Conservation (phyloP, 2,113 vertebrate genomes). For the Callaeas wilsoni region DNA sequence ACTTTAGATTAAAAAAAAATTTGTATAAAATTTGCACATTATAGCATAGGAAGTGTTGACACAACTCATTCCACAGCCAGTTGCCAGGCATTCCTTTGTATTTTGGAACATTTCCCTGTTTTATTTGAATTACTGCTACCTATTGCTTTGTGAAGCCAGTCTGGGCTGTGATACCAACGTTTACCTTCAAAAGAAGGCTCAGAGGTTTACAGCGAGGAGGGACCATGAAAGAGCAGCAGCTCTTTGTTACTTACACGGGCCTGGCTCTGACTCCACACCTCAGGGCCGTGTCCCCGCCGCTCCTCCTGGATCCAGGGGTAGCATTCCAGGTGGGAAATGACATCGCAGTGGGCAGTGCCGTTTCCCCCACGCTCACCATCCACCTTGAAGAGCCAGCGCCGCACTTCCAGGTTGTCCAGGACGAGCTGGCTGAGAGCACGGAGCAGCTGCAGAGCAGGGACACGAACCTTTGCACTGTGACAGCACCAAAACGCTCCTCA, state of each 20-base stretch:
- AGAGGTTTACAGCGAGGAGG: background rate
- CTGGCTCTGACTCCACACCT: conserved; percentile 70
- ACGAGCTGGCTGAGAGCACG: conserved; percentile 75
- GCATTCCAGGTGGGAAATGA: conserved; percentile 69
- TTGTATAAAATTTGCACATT: background rate
- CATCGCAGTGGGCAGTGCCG: conserved; percentile 83
- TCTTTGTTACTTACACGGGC: conserved; percentile 73
- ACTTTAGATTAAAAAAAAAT: background rate
- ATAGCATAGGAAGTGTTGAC: background rate
- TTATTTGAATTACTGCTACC: background rate
- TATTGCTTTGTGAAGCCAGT: background rate
- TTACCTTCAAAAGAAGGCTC: background rate
- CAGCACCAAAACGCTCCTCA: no score
- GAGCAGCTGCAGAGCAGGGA: conserved; percentile 70
- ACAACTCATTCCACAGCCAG: background rate
- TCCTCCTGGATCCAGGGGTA: conserved; percentile 70
- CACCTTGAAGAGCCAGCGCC: conserved; percentile 86
- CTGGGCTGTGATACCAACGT: background rate
- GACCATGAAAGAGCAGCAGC: accelerated
- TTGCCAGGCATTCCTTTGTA: background rate
- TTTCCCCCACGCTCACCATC: conserved; percentile 71
- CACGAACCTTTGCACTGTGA: background rate
- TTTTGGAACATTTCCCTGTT: background rate
- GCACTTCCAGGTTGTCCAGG: conserved; percentile 72
- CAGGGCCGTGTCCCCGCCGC: background rate